phyloP scores from a whole-genome alignment of 2,888 invertebrate species.

The Agrilus biguttatus region DNA sequence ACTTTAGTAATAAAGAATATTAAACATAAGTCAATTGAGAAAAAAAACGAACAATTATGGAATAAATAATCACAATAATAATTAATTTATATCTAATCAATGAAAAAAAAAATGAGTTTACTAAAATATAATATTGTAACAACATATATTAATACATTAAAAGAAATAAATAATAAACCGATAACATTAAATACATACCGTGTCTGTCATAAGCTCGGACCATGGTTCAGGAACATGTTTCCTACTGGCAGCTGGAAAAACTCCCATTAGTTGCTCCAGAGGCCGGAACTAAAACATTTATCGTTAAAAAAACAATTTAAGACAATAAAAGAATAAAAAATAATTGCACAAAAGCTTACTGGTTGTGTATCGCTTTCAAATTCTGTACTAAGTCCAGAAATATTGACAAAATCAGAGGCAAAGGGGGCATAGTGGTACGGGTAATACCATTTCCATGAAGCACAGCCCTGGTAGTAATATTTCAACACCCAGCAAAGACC shows the following conservation, averaged over 20 bases:
- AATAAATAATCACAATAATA: neutral
- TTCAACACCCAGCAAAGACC: slow-evolving; percentile 97
- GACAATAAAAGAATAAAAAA: neutral
- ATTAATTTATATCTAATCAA: neutral
- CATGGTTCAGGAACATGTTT: slow-evolving; percentile 88
- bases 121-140: neutral
- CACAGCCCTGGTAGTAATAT: slow-evolving; percentile 99
- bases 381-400: slow-evolving; percentile 68
- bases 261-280: slow-evolving; percentile 97
- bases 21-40: neutral
- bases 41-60: neutral
- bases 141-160: too few species aligned
- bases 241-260: slow-evolving; percentile 95
- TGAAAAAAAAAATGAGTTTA: neutral
- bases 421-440: slow-evolving; percentile 99
- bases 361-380: slow-evolving; percentile 84
- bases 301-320: slow-evolving; percentile 1
- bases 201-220: slow-evolving; percentile 84
- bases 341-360: slow-evolving; percentile 36
- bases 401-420: slow-evolving; percentile 94
- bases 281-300: slow-evolving; percentile 66
- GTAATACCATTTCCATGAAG: slow-evolving; percentile 99
- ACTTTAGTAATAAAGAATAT: slow-evolving; percentile 1
- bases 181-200: slow-evolving; percentile 39
- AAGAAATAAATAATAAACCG: too few species aligned